Base-by-base conservation (phyloP, 2,888 invertebrate species). In the Conus canariensis region DNA sequence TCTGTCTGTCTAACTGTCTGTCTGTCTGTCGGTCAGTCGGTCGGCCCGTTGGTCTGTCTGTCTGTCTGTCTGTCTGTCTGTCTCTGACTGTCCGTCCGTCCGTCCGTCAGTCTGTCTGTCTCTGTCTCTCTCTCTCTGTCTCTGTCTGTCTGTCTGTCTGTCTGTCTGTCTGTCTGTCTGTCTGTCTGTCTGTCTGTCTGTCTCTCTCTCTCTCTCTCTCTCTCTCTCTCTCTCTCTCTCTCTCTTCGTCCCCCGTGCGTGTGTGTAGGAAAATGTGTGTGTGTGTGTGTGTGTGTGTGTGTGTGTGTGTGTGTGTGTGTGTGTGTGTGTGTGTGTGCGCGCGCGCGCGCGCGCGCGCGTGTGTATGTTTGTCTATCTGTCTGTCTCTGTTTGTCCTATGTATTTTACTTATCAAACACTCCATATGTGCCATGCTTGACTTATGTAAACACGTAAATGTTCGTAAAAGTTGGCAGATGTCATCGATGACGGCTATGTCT, bases 281-380 rank as follows among this genome's bases (percentile, higher is more conserved):
- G 74, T 74, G 74, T 74, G 70, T 70, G 70, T 70, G 70, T 70
- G 5, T 74, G 7, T 74, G 74, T 74, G 74, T 74, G 74, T 74
- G 74, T 74, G 74, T 74, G 74, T 74, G 74, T 74, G 74, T 74
- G 74, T 6, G 74, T 22, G 74, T 6, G 74, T 74, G 74, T 3
- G 74, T 74, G 74, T 3, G 74, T 74, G 74, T 74, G 74, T 3
- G 74, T 74, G 74, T 3, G 74, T 10, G 74, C 14, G 80, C 3
- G 30, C 45, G 80, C 30, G 80, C 45, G 45, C 7, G 25, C 45
- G 45, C 14, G 80, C 14, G 16, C 7, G 30, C 9, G 80, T 82
- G 80, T 30, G 80, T 45, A 16, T 30, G 80, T 82, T 56, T 30
- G 56, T 82, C 58, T 58, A 58, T 83, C 19, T 58, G 58, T 64